Base-by-base conservation (phyloP, 2,113 vertebrate species). In the Nothocercus nigrocapillus region DNA sequence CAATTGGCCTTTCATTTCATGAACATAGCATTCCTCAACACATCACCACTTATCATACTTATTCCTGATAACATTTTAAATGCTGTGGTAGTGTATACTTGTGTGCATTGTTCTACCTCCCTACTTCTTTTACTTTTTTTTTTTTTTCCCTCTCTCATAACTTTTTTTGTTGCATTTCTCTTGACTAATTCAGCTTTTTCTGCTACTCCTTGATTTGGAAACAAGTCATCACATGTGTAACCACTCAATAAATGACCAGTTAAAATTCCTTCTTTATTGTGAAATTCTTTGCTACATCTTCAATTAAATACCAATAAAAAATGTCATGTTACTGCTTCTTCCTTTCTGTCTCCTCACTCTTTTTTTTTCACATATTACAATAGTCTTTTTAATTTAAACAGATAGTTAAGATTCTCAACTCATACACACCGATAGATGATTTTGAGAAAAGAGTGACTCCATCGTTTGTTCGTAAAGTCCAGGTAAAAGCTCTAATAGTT, bases 371-470 rank as follows among this genome's bases (percentile, higher is more conserved):
- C 19, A 36, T 89, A 42, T 36, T 95, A 58, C 95, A 82, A 22
- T 9, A 82, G 9, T 68, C 38, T 97, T 80, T 40, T 96, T 93
- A 13, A 63, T 81, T 68, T 96, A 85, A 90, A 51, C 96, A 99
- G 99, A 99, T 99, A 96, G 98, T 99, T 68, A 99, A 99, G 97
- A 99, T 99, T 89, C 98, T 99, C 68, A 99, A 99, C 92, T 99
- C 99, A 1, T 99, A 99, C 96, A 99, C 99, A 36, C 99, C 99
- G 0, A 99, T 99, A 66, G 99, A 99, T 66, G 99, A 99, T 95
- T 99, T 99, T 91, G 99, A 99, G 98, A 99, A 99, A 97, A 98
- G 99, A 69, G 99, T 99, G 70, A 79, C 98, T 11, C 98, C 99
- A 1, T 98, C 99, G 0, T 99, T 99, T 66, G 99, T 99, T 58